Evolutionary conservation across 2,113 vertebrate species (phyloP).

Genomic region (Leptocoma aspasia): DNA sequence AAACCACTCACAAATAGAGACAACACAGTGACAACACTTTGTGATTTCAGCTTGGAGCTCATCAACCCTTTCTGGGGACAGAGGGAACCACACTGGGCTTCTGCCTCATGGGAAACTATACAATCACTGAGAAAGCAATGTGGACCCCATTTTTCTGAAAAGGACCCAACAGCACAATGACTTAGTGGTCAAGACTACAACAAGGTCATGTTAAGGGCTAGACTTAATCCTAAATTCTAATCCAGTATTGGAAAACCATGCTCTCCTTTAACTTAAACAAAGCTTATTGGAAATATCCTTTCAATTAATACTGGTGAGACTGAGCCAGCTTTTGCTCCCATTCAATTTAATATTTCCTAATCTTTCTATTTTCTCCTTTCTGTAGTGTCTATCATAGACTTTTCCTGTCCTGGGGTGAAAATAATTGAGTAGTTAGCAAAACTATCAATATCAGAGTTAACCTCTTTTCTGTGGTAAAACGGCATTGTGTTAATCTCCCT

Average conservation of each 20-base stretch:
- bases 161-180: not conserved
- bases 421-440: not conserved
- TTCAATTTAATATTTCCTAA: not conserved
- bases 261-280: not conserved
- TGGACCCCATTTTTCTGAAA: not conserved
- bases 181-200: not conserved
- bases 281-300: not conserved
- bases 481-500: not conserved
- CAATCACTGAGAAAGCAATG: not conserved
- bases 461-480: not conserved
- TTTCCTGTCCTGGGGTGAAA: not conserved
- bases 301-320: not conserved
- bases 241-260: not conserved
- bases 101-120: not conserved
- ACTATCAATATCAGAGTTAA: not conserved
- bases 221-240: not conserved
- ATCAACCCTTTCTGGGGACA: not conserved
- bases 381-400: not conserved
- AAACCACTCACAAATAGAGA: not conserved
- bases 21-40: fast-evolving
- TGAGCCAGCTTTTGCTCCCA: not conserved
- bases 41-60: not conserved
- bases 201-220: not conserved
- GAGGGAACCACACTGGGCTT: not conserved
- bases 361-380: not conserved